These are phyloP conservation scores for Bradysia coprophila DNA, from an alignment of 1,140 invertebrate genomes.

Conservation along the genomic window DNA sequence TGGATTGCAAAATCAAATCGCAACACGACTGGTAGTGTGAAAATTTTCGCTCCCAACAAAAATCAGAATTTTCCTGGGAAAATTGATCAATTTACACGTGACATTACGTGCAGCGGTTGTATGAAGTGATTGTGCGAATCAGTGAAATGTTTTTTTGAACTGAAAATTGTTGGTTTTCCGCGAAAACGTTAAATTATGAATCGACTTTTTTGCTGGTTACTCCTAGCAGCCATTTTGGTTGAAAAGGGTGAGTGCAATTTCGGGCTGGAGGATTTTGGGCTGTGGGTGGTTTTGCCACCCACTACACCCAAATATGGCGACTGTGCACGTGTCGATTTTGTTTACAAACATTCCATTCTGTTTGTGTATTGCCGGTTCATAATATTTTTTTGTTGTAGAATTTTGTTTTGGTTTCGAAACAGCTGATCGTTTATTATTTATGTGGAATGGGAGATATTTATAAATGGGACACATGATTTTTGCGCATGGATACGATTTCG, in stretches of 20 bases:
- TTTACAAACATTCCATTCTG: neutral
- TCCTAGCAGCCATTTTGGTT: slow-evolving; percentile 3
- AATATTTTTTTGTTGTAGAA: no score
- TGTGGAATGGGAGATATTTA: no score
- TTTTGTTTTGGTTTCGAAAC: no score
- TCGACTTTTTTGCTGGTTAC: slow-evolving; percentile 1
- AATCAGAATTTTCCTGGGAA: neutral
- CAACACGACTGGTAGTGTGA: neutral
- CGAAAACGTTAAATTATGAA: slow-evolving; percentile 1
- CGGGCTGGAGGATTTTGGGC: no score
- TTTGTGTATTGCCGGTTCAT: neutral
- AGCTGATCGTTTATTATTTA: no score
- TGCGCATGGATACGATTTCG: no score
- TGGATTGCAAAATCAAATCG: neutral
- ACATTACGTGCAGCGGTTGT: neutral
- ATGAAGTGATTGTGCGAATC: neutral
- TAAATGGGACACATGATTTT: no score
- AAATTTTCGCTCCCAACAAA: neutral
- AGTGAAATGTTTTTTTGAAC: neutral
- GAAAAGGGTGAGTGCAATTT: slow-evolving; percentile 1
- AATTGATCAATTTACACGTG: neutral
- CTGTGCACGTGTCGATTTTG: no score
- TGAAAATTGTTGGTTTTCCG: neutral
- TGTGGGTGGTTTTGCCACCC: no score
- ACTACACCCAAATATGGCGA: no score